phyloP scores from a whole-genome alignment of 2,888 invertebrate species.

The Callimorpha dominula region DNA sequence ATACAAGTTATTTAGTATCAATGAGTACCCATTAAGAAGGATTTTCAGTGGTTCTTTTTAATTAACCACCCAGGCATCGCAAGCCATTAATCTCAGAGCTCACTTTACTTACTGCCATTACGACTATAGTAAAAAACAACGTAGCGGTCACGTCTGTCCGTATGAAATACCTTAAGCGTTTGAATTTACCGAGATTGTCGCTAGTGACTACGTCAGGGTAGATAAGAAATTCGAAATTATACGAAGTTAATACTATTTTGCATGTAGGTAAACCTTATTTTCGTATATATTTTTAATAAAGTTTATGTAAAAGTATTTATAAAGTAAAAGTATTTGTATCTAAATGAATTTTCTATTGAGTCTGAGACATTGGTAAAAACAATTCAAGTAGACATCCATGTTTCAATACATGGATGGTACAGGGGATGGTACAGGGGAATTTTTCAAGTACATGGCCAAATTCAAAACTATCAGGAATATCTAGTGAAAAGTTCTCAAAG shows the following conservation, averaged over 20 bases:
- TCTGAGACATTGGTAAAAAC: too few species aligned
- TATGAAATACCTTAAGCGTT: conserved; percentile 50
- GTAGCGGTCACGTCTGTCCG: conserved; percentile 17
- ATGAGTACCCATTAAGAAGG: conserved; percentile 6
- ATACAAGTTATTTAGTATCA: conserved; percentile 8
- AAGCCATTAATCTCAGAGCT: conserved; percentile 1
- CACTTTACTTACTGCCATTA: conserved; percentile 4
- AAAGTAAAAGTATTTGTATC: too few species aligned
- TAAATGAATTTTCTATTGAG: not conserved
- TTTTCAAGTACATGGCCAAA: too few species aligned
- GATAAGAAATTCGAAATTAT: conserved; percentile 73
- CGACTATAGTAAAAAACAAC: conserved; percentile 10
- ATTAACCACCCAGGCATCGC: conserved; percentile 6
- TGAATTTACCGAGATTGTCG: conserved; percentile 44
- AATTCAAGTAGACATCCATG: too few species aligned
- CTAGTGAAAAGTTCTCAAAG: too few species aligned
- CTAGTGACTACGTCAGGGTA: conserved; percentile 57
- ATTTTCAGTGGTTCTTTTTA: conserved; percentile 9
- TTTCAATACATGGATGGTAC: too few species aligned
- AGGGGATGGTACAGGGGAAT: too few species aligned
- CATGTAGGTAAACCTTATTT: conserved; percentile 70
- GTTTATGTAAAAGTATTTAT: too few species aligned
- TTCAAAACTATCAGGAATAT: too few species aligned
- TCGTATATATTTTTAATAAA: conserved; percentile 50
- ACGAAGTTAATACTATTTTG: conserved; percentile 71